A percentile compares a stretch with the other conserved stretches of the same genome.
These are phyloP conservation scores for Brotula barbata DNA, from an alignment of 2,797 vertebrate genomes.

Conservation along the genomic window DNA sequence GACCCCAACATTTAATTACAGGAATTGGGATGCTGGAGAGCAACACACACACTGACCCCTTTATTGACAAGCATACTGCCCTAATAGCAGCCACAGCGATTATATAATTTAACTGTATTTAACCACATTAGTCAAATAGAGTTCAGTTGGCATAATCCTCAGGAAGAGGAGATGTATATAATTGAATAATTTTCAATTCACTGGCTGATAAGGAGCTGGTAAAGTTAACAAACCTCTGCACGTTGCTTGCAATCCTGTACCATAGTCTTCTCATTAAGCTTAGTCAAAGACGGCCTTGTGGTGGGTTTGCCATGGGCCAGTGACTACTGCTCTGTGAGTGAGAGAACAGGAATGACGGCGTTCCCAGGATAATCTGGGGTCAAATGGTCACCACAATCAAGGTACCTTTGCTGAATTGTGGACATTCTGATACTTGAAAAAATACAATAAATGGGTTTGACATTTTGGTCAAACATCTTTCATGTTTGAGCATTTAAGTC, in stretches of 20 bases:
- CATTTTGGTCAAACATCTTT: too few species aligned
- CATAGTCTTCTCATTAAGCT: constrained; percentile 69
- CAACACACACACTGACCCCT: constrained; percentile 64
- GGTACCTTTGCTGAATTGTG: constrained; percentile 1
- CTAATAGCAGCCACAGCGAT: constrained; percentile 68
- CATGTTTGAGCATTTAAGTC: too few species aligned
- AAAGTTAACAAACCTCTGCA: constrained; percentile 48
- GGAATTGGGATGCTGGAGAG: constrained; percentile 63
- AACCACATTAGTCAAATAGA: constrained; percentile 69
- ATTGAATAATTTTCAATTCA: constrained; percentile 69
- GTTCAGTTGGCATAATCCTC: constrained; percentile 37
- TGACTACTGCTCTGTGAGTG: constrained; percentile 50
- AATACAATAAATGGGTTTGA: too few species aligned
- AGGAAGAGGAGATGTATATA: constrained; percentile 63
- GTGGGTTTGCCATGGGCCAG: constrained; percentile 39
- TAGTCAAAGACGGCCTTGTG: constrained; percentile 74
- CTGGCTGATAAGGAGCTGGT: constrained; percentile 47
- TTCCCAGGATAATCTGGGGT: constrained; percentile 56
- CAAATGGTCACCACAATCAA: constrained; percentile 51
- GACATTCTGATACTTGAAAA: constrained; percentile 2
- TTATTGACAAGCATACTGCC: constrained; percentile 56
- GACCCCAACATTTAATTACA: constrained; percentile 73
- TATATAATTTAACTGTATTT: constrained; percentile 77
- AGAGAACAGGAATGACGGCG: constrained; percentile 57
- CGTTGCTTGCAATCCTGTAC: constrained; percentile 44